Evolutionary conservation across 2,888 invertebrate genomes (phyloP), one percentile per base, ranked within the genome.

Genomic region (Cotesia congregata): DNA sequence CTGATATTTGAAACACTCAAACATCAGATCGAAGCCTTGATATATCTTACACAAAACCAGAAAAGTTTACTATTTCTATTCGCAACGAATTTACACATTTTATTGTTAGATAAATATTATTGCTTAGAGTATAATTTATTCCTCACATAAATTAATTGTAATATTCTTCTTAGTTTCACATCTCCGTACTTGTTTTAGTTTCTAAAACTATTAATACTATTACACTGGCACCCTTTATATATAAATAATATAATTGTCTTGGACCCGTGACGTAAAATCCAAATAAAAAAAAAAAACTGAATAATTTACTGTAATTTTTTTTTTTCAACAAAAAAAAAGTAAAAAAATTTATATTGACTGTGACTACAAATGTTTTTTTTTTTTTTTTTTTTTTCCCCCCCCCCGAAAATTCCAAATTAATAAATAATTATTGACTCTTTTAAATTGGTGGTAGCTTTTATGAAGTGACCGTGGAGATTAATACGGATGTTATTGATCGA

Each of bases 251-350:
- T 85, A 80, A 78, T 85, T 50, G 2, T 50, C 12, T 88, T 88
- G 88, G 88, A 88, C 88, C 88, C 88, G 81, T 85, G 83, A 83
- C 84, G 82, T 86, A 85, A 87, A 86, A 86, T 87, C 86, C 83
- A 84, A 77, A 73, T 40, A 1, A 70, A 73, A 65, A 67, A 17
- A 59, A 30, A 67, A 64, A 64, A 40, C 41, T 15, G 62, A 67
- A 62, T 69, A 41, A 0, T 50, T 41, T 65, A 39, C 67, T 71
- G 15, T 72, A 7, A 0, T 65, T 67, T n/a, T 17, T 67, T n/a
- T 17, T 65, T 41, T 50, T 59, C n/a, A 39, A 50, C 3, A 50
- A 9, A 50, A 50, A 50, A 50, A 3, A 12, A 50, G 7, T 50
- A 50, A 50, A 9, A 50, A 50, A 50, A 50, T 50, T 50, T 9